phyloP scores from a whole-genome alignment of 2,888 invertebrate species.

The Drosophila paracracens region DNA sequence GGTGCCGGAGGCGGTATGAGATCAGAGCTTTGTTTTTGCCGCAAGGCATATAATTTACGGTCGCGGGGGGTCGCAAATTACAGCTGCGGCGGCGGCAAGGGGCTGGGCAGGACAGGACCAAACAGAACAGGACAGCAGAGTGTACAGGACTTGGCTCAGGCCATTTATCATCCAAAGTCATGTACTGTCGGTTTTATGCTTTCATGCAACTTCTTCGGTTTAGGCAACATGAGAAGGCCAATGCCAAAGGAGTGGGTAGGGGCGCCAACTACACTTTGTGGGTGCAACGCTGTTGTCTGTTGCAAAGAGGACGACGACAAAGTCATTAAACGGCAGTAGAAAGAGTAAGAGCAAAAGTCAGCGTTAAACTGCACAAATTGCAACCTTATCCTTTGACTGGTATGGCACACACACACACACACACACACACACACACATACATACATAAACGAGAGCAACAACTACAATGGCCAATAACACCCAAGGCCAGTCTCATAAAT shows the following conservation, averaged over 20 bases:
- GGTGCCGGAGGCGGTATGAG: conserved; percentile 13
- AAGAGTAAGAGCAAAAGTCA: conserved; percentile 68
- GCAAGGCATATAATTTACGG: conserved; percentile 71
- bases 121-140: conserved; percentile 11
- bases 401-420: conserved; percentile 25
- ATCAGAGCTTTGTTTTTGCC: conserved; percentile 52
- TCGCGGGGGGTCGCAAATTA: conserved; percentile 67
- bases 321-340: conserved; percentile 71
- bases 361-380: conserved; percentile 81
- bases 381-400: conserved; percentile 72
- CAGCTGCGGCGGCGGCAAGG: conserved; percentile 37
- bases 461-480: conserved; percentile 33
- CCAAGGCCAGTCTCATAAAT: conserved; percentile 70
- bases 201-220: conserved; percentile 76
- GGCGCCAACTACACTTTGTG: conserved; percentile 8
- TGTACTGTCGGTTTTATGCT: conserved; percentile 80
- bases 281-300: conserved; percentile 29
- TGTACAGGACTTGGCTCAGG: conserved; percentile 46
- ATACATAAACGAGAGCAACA: conserved; percentile 30
- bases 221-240: conserved; percentile 74
- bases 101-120: background rate
- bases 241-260: conserved; percentile 9
- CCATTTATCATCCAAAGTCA: conserved; percentile 81
- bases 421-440: conserved; percentile 9
- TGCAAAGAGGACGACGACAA: conserved; percentile 68